Evolutionary conservation across 1,140 invertebrate species (phyloP).

Genomic region (Trissolcus basalis): DNA sequence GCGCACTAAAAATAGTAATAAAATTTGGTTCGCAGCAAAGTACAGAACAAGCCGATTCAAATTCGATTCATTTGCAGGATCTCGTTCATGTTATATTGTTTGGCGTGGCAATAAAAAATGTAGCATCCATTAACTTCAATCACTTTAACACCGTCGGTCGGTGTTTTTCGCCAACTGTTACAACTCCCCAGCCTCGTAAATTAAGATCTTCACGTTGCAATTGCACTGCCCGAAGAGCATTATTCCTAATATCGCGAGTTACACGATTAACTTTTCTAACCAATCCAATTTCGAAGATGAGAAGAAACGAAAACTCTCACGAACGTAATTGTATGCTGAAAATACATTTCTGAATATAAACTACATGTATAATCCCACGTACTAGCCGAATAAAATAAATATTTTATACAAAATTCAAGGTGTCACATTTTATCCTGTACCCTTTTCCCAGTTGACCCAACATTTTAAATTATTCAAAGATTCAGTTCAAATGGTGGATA

Average conservation of each 20-base stretch:
- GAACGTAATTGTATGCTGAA: too few relatives aligned
- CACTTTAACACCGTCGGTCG: slow-evolving; percentile 17
- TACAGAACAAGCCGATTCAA: neutral
- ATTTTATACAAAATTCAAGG: too few relatives aligned
- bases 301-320: neutral
- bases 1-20: neutral
- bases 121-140: slow-evolving; percentile 34
- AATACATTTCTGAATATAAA: too few relatives aligned
- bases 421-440: too few relatives aligned
- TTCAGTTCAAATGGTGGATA: too few relatives aligned
- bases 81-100: slow-evolving; percentile 13
- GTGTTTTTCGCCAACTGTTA: slow-evolving; percentile 25
- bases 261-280: slow-evolving; percentile 21
- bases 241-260: slow-evolving; percentile 37
- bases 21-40: neutral
- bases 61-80: slow-evolving; percentile 13
- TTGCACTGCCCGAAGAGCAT: slow-evolving; percentile 5
- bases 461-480: too few relatives aligned
- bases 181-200: slow-evolving; percentile 27
- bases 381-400: too few relatives aligned
- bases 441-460: too few relatives aligned
- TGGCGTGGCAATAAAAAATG: slow-evolving; percentile 22
- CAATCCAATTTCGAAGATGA: slow-evolving; percentile 33
- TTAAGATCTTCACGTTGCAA: slow-evolving; percentile 19
- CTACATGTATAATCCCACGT: too few relatives aligned